Percentiles rank a stretch among this genome's conserved stretches.
Conservation (phyloP, 1,140 invertebrate species). For the Berghia stephanieae region DNA sequence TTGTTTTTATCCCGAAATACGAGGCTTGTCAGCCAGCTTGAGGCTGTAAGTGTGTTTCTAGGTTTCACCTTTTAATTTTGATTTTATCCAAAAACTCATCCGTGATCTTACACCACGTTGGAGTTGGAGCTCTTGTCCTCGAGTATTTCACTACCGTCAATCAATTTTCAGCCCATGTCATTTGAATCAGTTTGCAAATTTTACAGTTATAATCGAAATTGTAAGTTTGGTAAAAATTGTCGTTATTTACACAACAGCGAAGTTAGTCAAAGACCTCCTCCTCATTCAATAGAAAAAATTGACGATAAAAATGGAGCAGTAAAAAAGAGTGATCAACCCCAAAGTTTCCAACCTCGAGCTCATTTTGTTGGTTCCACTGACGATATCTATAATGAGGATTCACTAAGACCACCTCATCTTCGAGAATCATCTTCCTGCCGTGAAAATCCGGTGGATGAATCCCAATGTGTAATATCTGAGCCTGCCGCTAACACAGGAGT, state of each 20-base stretch:
- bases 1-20: no score
- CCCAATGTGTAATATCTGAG: slow-evolving; percentile 19
- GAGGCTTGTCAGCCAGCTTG: no score
- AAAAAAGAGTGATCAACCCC: slow-evolving; percentile 20
- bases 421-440: background rate
- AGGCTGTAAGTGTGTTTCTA: no score
- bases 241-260: slow-evolving; percentile 35
- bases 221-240: slow-evolving; percentile 44
- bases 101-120: background rate
- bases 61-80: background rate
- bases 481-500: background rate
- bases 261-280: background rate
- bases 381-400: slow-evolving; percentile 21
- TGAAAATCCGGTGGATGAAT: background rate
- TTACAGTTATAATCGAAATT: slow-evolving; percentile 36
- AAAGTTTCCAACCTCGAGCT: no score
- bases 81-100: background rate
- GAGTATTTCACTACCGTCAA: background rate
- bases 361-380: no score
- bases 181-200: slow-evolving; percentile 41
- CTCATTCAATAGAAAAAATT: background rate
- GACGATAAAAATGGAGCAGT: slow-evolving; percentile 70
- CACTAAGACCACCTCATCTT: slow-evolving; percentile 8
- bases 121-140: no score
- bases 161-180: slow-evolving; percentile 31